Conservation (phyloP, 2,113 vertebrate species). For the Hemiprocne comata region DNA sequence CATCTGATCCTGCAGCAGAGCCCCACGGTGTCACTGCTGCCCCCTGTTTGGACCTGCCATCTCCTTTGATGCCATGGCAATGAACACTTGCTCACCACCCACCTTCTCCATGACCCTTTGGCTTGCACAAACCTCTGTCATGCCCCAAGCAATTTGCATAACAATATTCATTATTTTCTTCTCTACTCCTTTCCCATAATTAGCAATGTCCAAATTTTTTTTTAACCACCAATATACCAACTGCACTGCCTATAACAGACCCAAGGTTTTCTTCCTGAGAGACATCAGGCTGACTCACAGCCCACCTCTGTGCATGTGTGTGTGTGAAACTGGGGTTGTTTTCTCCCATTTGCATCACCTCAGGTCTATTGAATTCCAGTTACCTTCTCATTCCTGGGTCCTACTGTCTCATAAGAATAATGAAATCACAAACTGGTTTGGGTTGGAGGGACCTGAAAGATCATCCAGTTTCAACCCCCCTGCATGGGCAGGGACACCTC, state of each 20-base stretch:
- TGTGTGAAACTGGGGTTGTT: neutral
- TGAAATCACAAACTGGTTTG: no score
- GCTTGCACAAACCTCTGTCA: neutral
- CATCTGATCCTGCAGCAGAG: neutral
- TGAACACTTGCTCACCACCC: neutral
- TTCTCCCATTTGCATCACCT: neutral
- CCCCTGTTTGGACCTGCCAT: neutral
- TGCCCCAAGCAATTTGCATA: neutral
- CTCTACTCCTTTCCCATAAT: neutral
- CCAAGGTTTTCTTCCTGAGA: neutral
- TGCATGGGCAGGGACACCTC: no score
- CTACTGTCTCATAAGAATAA: accelerated
- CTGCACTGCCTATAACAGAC: neutral
- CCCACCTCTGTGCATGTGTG: no score
- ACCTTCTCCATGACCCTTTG: neutral
- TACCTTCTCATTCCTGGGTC: neutral
- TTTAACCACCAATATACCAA: neutral
- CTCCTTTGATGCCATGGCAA: neutral
- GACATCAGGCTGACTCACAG: accelerated
- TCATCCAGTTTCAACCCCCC: no score
- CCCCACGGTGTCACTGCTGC: neutral
- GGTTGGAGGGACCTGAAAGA: no score
- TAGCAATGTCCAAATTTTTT: neutral
- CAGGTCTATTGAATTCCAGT: neutral
- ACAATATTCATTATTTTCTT: neutral